Percentiles rank a stretch among this genome's conserved stretches.
These are phyloP conservation scores for Centruroides vittatus DNA, from an alignment of 1,140 invertebrate species.

Conservation along the genomic window DNA sequence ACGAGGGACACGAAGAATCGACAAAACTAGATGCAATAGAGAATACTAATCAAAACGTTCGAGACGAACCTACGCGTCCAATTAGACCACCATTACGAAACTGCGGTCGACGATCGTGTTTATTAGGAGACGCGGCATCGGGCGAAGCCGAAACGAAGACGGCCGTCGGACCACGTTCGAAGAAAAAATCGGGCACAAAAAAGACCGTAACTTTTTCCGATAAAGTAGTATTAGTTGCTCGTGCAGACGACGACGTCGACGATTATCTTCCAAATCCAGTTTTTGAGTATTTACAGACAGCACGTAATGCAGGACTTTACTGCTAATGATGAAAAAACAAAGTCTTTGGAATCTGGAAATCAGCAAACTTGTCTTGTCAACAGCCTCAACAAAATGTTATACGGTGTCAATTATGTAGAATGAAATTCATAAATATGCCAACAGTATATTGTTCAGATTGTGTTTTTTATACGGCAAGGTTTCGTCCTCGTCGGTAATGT, in stretches of 20 bases:
- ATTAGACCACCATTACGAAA: constrained; percentile 22
- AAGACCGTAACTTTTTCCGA: constrained; percentile 89
- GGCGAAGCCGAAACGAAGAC: not conserved
- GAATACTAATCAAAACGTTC: not conserved
- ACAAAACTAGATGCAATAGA: not conserved
- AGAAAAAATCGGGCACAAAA: constrained; percentile 37
- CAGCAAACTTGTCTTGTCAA: no score
- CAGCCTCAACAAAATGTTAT: not conserved
- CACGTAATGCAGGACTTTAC: constrained; percentile 42
- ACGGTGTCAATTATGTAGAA: constrained; percentile 63
- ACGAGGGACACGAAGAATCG: not conserved
- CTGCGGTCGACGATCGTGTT: constrained; percentile 18
- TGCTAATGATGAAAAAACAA: constrained; percentile 21
- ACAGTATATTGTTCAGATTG: constrained; percentile 72
- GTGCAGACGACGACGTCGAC: constrained; percentile 68
- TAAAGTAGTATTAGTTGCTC: constrained; percentile 78
- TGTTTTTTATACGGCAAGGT: constrained; percentile 79
- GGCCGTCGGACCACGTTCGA: constrained; percentile 8
- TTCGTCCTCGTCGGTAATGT: constrained; percentile 21
- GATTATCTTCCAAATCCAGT: constrained; percentile 83
- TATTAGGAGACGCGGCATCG: constrained; percentile 4
- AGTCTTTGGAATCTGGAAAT: constrained; percentile 21
- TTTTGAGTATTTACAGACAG: constrained; percentile 54
- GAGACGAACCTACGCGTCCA: constrained; percentile 10
- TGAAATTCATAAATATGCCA: constrained; percentile 55